Evolutionary conservation across 1,140 invertebrate genomes (phyloP).

Genomic region (Cydia splendana): DNA sequence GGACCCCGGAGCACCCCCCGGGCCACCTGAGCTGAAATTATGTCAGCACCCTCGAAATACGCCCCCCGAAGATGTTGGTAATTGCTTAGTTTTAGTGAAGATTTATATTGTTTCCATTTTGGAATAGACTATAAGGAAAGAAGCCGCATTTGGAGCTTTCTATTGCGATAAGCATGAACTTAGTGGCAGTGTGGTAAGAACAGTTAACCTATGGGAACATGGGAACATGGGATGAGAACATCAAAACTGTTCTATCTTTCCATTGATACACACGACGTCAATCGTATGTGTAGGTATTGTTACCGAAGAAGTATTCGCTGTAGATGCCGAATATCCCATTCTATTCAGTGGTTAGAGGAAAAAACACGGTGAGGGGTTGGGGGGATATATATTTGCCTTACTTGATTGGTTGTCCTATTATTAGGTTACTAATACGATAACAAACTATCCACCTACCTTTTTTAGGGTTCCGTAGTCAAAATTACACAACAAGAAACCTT

Average conservation of each 20-base stretch:
- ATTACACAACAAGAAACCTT: no score
- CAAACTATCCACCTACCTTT: no score
- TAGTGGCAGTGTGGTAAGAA: not conserved
- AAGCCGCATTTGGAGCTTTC: not conserved
- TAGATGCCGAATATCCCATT: not conserved
- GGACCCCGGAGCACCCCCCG: not conserved
- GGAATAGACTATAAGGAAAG: not conserved
- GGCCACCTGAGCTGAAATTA: conserved; percentile 29
- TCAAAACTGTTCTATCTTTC: no score
- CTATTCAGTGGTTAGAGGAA: not conserved
- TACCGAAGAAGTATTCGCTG: no score
- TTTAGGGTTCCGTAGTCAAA: no score
- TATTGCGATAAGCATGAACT: not conserved
- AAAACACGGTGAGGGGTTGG: not conserved
- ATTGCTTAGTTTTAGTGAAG: conserved; percentile 26
- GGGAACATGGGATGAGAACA: no score
- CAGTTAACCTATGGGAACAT: no score
- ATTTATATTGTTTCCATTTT: not conserved
- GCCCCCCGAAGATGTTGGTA: conserved; percentile 1
- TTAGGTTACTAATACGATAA: no score
- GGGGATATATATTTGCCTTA: not conserved
- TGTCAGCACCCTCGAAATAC: conserved; percentile 11
- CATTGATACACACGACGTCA: no score
- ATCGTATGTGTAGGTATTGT: no score
- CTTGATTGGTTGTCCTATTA: no score